These are phyloP conservation scores for Eucidaris tribuloides DNA, from an alignment of 35 echinoderm and acorn worm species.

Conservation along the genomic window DNA sequence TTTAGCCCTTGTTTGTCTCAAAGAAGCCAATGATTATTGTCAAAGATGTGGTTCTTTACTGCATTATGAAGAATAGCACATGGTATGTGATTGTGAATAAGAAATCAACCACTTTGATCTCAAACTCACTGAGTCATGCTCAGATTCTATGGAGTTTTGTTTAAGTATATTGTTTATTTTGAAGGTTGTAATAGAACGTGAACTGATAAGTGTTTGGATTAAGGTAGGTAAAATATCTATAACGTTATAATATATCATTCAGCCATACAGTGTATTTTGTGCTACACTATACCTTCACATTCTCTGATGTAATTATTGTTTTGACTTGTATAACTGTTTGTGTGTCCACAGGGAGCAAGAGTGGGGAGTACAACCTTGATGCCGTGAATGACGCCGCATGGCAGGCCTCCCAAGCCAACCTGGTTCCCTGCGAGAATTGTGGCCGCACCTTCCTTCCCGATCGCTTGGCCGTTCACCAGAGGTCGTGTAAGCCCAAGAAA, in stretches of 20 bases:
- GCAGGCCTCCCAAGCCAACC: constrained; percentile 65
- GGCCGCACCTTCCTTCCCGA: constrained; percentile 90
- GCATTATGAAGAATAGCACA: no score
- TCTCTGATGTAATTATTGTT: background rate
- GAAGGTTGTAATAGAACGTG: no score
- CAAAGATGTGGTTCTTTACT: no score
- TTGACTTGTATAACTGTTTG: background rate
- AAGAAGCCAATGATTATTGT: no score
- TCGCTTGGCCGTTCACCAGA: constrained; percentile 71
- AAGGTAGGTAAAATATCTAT: no score
- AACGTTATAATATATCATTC: background rate
- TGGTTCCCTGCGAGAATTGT: constrained; percentile 72
- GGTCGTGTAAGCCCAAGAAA: constrained; percentile 82
- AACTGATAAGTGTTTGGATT: no score
- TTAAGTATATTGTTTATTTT: no score
- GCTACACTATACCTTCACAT: background rate
- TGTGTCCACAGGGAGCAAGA: background rate
- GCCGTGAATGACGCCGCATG: constrained; percentile 77
- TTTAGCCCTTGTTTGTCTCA: no score
- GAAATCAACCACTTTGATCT: no score
- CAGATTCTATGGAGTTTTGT: no score
- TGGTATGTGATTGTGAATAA: no score
- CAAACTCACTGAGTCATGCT: no score
- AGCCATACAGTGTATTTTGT: background rate
- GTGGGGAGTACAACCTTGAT: constrained; percentile 52